Percentiles rank a stretch among this genome's conserved stretches.
Conservation (phyloP, 2,888 invertebrate species). For the Mechanitis messenoides region DNA sequence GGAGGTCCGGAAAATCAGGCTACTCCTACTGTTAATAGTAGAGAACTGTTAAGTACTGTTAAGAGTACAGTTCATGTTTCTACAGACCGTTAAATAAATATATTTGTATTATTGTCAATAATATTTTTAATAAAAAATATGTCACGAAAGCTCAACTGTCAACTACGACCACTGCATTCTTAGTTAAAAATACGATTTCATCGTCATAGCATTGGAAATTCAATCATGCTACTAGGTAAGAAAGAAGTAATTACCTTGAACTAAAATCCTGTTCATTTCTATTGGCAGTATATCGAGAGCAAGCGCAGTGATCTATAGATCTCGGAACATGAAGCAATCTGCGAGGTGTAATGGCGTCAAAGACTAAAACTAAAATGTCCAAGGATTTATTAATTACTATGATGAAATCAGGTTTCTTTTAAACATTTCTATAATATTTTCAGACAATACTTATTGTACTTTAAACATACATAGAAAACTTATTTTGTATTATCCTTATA, state of each 20-base stretch:
- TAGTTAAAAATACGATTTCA: slow-evolving; percentile 39
- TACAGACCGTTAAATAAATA: too few relatives aligned
- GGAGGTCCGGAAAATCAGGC: too few relatives aligned
- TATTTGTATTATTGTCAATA: not conserved
- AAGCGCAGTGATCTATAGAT: slow-evolving; percentile 66
- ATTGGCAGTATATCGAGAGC: slow-evolving; percentile 61
- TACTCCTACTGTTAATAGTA: too few relatives aligned
- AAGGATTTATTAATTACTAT: too few relatives aligned
- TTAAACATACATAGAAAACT: too few relatives aligned
- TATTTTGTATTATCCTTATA: too few relatives aligned
- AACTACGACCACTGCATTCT: slow-evolving; percentile 40
- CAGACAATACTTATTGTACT: too few relatives aligned
- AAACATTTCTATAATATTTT: too few relatives aligned
- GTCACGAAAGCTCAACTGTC: slow-evolving; percentile 31
- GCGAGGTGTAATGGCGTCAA: slow-evolving; percentile 46
- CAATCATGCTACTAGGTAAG: slow-evolving; percentile 21
- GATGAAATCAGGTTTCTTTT: too few relatives aligned
- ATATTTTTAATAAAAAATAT: slow-evolving; percentile 28
- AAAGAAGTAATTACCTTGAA: slow-evolving; percentile 32
- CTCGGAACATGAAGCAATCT: slow-evolving; percentile 52
- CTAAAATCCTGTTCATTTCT: slow-evolving; percentile 47
- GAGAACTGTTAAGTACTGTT: too few relatives aligned
- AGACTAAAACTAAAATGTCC: slow-evolving; percentile 35
- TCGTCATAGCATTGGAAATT: slow-evolving; percentile 27
- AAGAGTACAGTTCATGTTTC: too few relatives aligned